Percentiles rank a stretch among this genome's conserved stretches.
Conservation (phyloP, 1,140 invertebrate species). For the Araneus ventricosus region DNA sequence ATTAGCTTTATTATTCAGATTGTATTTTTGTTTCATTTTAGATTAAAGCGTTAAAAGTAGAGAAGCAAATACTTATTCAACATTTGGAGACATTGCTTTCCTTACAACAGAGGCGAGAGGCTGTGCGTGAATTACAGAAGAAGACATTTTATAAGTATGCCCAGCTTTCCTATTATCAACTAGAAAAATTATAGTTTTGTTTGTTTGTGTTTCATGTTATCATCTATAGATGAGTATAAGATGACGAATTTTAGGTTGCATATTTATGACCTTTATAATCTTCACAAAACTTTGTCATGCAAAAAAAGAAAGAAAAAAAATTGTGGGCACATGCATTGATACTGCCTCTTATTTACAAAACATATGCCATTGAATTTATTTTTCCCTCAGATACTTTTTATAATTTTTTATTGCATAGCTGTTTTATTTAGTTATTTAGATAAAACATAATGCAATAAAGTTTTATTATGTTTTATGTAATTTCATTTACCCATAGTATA, state of each 20-base stretch:
- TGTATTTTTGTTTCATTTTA: background rate
- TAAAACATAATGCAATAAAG: too few species aligned
- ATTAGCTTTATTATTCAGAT: background rate
- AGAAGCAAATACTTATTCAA: slow-evolving; percentile 32
- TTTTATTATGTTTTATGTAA: too few species aligned
- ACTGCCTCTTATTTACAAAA: too few species aligned
- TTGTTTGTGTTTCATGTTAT: background rate
- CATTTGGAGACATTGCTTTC: slow-evolving; percentile 58
- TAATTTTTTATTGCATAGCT: too few species aligned
- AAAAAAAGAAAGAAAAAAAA: background rate
- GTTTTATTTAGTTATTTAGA: too few species aligned
- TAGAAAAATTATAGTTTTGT: background rate
- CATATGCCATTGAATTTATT: too few species aligned
- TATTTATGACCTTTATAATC: background rate
- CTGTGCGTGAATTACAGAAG: slow-evolving; percentile 28
- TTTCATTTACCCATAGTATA: too few species aligned
- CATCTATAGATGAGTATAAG: background rate
- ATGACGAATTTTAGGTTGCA: background rate
- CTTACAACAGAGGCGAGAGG: slow-evolving; percentile 12
- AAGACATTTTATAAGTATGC: slow-evolving; percentile 41
- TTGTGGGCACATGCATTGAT: background rate
- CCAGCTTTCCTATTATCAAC: background rate
- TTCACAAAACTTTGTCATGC: background rate
- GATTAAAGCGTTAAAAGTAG: slow-evolving; percentile 33
- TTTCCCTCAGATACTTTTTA: too few species aligned